These are phyloP conservation scores for Onthophagus taurus DNA, from an alignment of 1,140 invertebrate species.

Conservation along the genomic window DNA sequence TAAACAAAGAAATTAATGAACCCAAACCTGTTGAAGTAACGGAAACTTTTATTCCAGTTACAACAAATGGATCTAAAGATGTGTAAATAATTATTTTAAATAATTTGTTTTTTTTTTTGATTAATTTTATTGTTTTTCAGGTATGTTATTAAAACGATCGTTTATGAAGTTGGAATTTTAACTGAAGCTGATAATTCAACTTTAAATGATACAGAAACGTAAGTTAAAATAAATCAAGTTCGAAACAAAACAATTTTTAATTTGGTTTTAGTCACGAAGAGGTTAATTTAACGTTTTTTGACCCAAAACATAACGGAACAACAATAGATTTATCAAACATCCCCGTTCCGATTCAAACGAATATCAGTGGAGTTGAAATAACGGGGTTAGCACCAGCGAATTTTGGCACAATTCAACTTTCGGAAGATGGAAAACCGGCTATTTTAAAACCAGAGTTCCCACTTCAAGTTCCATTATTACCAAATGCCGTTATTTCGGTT, in stretches of 20 bases:
- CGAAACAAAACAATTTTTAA: neutral
- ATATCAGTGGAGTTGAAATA: slow-evolving; percentile 42
- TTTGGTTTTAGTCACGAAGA: slow-evolving; percentile 39
- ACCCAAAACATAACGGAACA: slow-evolving; percentile 40
- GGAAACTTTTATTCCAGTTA: neutral
- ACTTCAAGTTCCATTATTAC: slow-evolving; percentile 6
- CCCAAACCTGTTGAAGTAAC: too few species aligned
- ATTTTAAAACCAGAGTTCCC: slow-evolving; percentile 7
- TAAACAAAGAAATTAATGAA: too few species aligned
- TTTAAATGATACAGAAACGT: slow-evolving; percentile 23
- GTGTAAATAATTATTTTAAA: slow-evolving; percentile 13
- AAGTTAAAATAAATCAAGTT: slow-evolving; percentile 6
- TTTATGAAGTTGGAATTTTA: slow-evolving; percentile 49
- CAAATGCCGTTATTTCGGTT: slow-evolving; percentile 3
- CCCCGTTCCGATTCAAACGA: slow-evolving; percentile 43
- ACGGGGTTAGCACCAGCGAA: slow-evolving; percentile 27
- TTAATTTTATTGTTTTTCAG: slow-evolving; percentile 32
- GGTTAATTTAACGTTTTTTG: slow-evolving; percentile 45
- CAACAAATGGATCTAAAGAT: slow-evolving; percentile 10
- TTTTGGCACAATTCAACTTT: slow-evolving; percentile 2
- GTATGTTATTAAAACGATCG: slow-evolving; percentile 47
- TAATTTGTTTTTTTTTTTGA: too few species aligned
- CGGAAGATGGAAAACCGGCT: neutral
- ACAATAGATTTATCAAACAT: slow-evolving; percentile 42
- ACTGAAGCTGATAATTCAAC: slow-evolving; percentile 41